These are phyloP conservation scores for Chrysina gloriosa DNA, from an alignment of 2,888 invertebrate species.

Conservation along the genomic window DNA sequence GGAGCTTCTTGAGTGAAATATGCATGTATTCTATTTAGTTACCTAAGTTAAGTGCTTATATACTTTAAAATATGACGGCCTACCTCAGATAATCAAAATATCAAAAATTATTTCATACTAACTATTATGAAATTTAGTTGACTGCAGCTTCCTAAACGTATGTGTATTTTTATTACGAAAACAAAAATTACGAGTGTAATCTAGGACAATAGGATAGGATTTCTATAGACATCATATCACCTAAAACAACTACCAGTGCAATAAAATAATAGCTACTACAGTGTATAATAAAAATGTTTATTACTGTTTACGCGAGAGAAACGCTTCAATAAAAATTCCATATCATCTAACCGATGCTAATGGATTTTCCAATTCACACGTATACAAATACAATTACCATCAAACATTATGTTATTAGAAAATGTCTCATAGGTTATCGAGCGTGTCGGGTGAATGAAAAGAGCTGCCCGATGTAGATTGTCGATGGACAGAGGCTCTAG, in stretches of 20 bases:
- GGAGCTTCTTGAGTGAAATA: too few relatives aligned
- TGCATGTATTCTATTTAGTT: too few relatives aligned
- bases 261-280: neutral
- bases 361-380: conserved; percentile 30
- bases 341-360: conserved; percentile 23
- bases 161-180: too few relatives aligned
- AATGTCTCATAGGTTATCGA: conserved; percentile 46
- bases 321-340: conserved; percentile 9
- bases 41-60: too few relatives aligned
- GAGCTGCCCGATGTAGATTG: conserved; percentile 47
- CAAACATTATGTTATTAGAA: conserved; percentile 40
- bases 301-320: conserved; percentile 11
- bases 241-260: neutral
- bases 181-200: too few relatives aligned
- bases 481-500: conserved; percentile 48
- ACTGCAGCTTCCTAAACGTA: too few relatives aligned
- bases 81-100: too few relatives aligned
- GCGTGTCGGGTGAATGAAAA: conserved; percentile 44
- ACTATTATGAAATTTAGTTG: too few relatives aligned
- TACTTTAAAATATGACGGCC: too few relatives aligned
- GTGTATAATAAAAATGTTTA: neutral
- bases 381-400: conserved; percentile 14
- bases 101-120: too few relatives aligned
- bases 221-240: too few relatives aligned
- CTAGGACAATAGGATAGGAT: too few relatives aligned